These are phyloP conservation scores for Sericinus montela DNA, from an alignment of 2,888 invertebrate genomes.

Conservation along the genomic window DNA sequence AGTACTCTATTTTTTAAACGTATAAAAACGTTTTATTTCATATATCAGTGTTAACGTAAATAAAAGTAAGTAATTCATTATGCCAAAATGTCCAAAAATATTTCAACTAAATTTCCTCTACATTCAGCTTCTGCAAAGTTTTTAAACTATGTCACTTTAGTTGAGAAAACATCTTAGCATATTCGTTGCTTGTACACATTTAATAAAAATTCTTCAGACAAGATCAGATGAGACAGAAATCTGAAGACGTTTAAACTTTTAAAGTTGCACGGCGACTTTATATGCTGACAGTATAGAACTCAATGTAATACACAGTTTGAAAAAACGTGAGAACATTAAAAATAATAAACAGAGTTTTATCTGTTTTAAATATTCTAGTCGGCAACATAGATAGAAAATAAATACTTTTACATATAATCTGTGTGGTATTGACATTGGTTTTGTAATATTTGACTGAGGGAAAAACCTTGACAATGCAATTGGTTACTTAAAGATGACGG, in stretches of 20 bases:
- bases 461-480: no score
- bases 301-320: background rate
- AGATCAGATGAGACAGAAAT: background rate
- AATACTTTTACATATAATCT: no score
- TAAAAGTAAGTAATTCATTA: no score
- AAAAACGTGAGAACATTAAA: background rate
- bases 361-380: background rate
- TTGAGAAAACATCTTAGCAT: background rate
- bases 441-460: no score
- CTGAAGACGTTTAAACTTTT: background rate
- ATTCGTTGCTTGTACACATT: background rate
- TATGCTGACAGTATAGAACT: background rate
- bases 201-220: conserved; percentile 7
- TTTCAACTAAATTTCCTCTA: no score
- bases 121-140: background rate
- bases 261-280: background rate
- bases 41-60: no score
- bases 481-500: no score
- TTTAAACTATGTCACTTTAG: conserved; percentile 5
- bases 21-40: no score
- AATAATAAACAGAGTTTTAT: background rate
- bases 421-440: no score
- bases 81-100: no score
- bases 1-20: no score
- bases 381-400: no score